phyloP scores from a whole-genome alignment of 2,797 vertebrate species.

The Pangasius mekongensis region DNA sequence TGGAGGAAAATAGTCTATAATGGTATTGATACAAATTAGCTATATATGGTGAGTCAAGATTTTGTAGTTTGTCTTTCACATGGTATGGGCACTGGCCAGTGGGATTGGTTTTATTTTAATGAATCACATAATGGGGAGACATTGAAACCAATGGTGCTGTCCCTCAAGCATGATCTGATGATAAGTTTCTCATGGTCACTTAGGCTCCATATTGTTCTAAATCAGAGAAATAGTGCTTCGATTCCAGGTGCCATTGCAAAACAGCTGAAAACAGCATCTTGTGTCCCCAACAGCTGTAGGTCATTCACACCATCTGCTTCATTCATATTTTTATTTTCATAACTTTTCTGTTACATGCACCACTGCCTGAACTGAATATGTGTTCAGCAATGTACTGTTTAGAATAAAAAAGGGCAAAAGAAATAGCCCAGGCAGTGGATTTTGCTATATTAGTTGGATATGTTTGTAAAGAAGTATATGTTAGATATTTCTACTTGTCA shows the following conservation, averaged over 20 bases:
- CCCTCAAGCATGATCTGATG: background rate
- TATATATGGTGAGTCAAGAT: constrained; percentile 21
- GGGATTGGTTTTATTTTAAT: background rate
- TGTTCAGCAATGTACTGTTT: constrained; percentile 76
- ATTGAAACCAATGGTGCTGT: background rate
- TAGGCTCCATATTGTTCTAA: background rate
- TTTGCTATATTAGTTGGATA: constrained; percentile 80
- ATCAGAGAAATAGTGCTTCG: background rate
- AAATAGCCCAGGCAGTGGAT: constrained; percentile 67
- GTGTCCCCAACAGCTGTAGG: background rate
- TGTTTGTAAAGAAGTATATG: constrained; percentile 87
- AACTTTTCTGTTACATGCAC: constrained; percentile 65
- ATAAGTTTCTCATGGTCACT: background rate
- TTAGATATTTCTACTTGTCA: constrained; percentile 89
- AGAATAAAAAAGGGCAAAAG: constrained; percentile 53
- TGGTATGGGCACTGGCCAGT: background rate
- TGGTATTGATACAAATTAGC: constrained; percentile 32
- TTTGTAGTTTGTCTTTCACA: background rate
- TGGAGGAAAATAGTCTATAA: background rate
- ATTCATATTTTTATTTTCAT: constrained; percentile 54
- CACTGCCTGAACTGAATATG: constrained; percentile 74
- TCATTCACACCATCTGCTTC: constrained; percentile 43
- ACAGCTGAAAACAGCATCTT: constrained; percentile 29
- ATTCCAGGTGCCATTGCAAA: constrained; percentile 14
- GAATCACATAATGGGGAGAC: background rate